phyloP scores from a whole-genome alignment of 2,888 invertebrate genomes.

The Lithosia quadra region DNA sequence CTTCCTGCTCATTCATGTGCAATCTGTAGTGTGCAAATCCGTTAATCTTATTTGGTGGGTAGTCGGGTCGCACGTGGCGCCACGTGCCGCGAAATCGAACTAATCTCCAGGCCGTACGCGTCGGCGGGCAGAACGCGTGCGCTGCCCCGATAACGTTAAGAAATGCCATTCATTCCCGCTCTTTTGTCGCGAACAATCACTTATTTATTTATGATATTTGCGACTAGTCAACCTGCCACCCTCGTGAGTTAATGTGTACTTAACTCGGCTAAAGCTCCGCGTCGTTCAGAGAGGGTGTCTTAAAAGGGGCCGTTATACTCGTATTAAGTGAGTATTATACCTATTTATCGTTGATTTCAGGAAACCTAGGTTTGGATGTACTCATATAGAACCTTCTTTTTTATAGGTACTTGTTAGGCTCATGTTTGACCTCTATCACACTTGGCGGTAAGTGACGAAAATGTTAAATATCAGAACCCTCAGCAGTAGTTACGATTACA shows the following conservation, averaged over 20 bases:
- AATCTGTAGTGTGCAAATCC: slow-evolving; percentile 87
- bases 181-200: slow-evolving; percentile 85
- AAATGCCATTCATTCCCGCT: slow-evolving; percentile 84
- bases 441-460: too few relatives aligned
- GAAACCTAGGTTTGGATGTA: background rate
- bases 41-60: slow-evolving; percentile 86
- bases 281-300: slow-evolving; percentile 48
- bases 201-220: slow-evolving; percentile 87
- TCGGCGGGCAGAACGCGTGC: slow-evolving; percentile 81
- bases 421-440: too few relatives aligned
- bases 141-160: slow-evolving; percentile 83
- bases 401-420: too few relatives aligned
- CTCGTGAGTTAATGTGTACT: slow-evolving; percentile 72
- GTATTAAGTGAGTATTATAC: slow-evolving; percentile 26
- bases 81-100: slow-evolving; percentile 84
- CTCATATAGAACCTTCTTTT: too few relatives aligned
- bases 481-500: too few relatives aligned
- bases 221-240: slow-evolving; percentile 83
- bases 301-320: slow-evolving; percentile 44
- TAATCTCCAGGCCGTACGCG: slow-evolving; percentile 84
- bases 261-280: slow-evolving; percentile 62
- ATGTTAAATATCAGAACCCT: too few relatives aligned
- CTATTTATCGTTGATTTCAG: slow-evolving; percentile 10
- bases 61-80: slow-evolving; percentile 80
- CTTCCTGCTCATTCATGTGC: slow-evolving; percentile 86